phyloP scores from a whole-genome alignment of 2,113 vertebrate species.

The Sminthopsis crassicaudata region DNA sequence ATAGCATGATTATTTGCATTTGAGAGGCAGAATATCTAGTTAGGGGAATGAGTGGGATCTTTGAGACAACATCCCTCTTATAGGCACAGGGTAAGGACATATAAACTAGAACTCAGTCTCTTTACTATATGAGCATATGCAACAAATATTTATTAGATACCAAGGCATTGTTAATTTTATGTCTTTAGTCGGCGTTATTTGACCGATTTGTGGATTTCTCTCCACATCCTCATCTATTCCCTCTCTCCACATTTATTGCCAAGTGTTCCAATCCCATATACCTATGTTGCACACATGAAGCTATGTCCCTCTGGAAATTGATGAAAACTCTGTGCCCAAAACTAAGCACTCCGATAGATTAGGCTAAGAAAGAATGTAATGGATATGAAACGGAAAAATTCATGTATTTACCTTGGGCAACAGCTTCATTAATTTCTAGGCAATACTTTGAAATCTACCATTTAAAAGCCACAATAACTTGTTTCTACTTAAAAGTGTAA shows the following conservation, averaged over 20 bases:
- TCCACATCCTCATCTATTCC: not conserved
- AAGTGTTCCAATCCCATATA: not conserved
- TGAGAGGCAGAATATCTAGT: not conserved
- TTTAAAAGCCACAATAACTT: not conserved
- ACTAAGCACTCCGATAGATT: not conserved
- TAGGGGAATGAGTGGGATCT: not conserved
- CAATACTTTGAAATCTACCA: not conserved
- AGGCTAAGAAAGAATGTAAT: slow-evolving; percentile 22
- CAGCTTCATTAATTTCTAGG: not conserved
- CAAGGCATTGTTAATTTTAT: not conserved
- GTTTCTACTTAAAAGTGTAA: slow-evolving; percentile 15
- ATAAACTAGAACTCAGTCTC: not conserved
- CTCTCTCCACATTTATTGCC: not conserved
- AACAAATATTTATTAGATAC: not conserved
- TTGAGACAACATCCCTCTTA: not conserved
- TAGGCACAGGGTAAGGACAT: not conserved
- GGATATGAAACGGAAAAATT: slow-evolving; percentile 23
- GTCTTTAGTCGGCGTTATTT: not conserved
- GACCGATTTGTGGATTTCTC: not conserved
- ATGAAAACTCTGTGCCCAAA: not conserved
- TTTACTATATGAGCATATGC: not conserved
- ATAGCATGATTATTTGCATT: not conserved
- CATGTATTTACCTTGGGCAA: not conserved
- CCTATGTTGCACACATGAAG: not conserved
- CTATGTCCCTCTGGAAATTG: slow-evolving; percentile 12